phyloP scores from a whole-genome alignment of 2,113 vertebrate species.

The Ctenodactylus gundi region DNA sequence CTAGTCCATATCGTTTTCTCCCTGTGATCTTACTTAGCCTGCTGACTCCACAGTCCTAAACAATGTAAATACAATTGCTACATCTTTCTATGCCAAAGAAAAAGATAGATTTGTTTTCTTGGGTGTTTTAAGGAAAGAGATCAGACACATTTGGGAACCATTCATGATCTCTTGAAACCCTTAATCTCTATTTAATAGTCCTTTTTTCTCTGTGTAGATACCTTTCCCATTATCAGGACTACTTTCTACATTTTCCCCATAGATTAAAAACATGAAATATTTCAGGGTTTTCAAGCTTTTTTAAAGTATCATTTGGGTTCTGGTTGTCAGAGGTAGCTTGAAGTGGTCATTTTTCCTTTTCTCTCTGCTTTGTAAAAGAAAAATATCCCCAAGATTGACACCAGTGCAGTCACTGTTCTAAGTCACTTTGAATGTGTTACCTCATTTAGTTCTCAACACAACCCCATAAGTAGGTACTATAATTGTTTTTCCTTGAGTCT shows the following conservation, averaged over 20 bases:
- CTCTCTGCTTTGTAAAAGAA: neutral
- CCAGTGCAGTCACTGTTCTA: neutral
- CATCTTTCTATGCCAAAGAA: neutral
- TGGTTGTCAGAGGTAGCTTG: neutral
- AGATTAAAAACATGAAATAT: neutral
- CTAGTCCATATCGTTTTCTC: neutral
- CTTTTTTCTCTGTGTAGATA: neutral
- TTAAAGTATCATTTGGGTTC: neutral
- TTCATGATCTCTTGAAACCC: neutral
- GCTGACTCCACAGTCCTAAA: neutral
- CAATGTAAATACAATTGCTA: neutral
- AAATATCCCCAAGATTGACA: neutral
- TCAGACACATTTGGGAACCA: neutral
- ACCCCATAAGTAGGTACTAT: neutral
- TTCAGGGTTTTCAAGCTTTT: neutral
- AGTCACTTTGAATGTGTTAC: neutral
- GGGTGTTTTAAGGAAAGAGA: neutral
- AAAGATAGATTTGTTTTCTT: neutral
- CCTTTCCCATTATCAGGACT: neutral
- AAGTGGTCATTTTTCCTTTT: neutral
- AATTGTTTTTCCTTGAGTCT: neutral
- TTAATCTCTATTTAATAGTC: neutral
- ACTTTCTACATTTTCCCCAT: slow-evolving; percentile 13
- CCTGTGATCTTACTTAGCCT: neutral
- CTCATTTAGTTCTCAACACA: neutral